A percentile compares a stretch with the other conserved stretches of the same genome.
Conservation (phyloP, 2,113 vertebrate genomes). For the human (Homo sapiens) region DNA sequence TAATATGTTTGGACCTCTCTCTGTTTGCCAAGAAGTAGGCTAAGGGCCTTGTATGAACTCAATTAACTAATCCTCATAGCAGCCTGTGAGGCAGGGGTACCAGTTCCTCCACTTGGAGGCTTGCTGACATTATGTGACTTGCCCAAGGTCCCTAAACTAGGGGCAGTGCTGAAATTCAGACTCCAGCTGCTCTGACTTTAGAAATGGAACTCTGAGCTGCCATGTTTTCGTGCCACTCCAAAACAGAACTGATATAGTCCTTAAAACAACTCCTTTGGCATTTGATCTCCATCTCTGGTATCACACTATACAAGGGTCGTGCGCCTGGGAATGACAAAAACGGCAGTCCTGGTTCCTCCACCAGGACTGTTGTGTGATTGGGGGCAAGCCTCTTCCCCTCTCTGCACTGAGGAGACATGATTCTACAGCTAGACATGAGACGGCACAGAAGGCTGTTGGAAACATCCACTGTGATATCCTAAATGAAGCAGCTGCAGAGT, state of each 20-base stretch:
- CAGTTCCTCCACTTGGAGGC: background rate
- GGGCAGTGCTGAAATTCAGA: background rate
- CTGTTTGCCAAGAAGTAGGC: background rate
- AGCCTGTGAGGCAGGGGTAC: background rate
- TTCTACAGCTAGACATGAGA: background rate
- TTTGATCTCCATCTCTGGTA: background rate
- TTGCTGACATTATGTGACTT: background rate
- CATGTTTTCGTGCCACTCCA: background rate
- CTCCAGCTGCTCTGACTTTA: background rate
- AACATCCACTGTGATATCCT: no score
- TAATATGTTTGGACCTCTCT: background rate
- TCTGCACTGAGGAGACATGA: background rate
- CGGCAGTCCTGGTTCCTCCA: background rate
- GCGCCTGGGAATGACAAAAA: background rate
- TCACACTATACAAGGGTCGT: background rate
- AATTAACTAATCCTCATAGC: background rate
- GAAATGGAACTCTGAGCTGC: background rate
- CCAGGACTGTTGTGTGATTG: background rate
- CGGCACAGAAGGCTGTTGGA: background rate
- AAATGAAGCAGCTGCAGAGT: background rate
- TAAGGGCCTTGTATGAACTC: rapidly evolving
- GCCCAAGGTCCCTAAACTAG: background rate
- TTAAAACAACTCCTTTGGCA: background rate
- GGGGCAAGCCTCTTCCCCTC: background rate
- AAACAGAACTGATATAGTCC: background rate